Base-by-base conservation (phyloP, 30 jellyfish, hydroid and myxozoan species). In the Aurelia sp. region DNA sequence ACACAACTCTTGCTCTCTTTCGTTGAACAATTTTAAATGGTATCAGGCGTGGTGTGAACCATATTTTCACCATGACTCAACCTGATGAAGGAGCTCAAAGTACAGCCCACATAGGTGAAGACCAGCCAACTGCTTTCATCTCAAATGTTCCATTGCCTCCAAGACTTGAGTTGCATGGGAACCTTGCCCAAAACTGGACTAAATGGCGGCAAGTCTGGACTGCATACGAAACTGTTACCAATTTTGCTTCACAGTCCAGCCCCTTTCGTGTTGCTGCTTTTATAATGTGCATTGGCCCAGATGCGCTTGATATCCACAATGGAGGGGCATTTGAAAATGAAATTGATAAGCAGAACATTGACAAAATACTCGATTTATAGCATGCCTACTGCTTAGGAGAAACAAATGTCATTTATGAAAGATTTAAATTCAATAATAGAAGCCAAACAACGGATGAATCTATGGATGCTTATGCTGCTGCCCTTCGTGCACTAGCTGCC, bases 141-240 rank as follows among this genome's bases (percentile, higher is more conserved):
- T 63, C 74, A 30, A 63, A 63, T 40, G 74, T 63, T 17, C 74
- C 74, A 63, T 40, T 63, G 27, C 74, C 74, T 63, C 74, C 20
- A 63, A 63, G 74, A 63, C 74, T 63, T 18, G 33, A 63, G 3
- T 21, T 63, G 74, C 20, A 30, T 63, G 20, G 74, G 41, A 63
- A 63, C 33, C 27, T 63, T 18, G 74, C 74, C 30, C 41, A 63
- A 21, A 63, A 63, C 74, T 63, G 74, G 74, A 63, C 41, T 1
- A 63, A 63, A 63, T 63, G 74, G 74, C 74, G 74, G 30, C 74
- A 63, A 63, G 27, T 63, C 74, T 63, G 74, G 74, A 63, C 74
- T 12, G 74, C 74, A 30, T 63, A 63, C 30, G 33, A 63, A 63
- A 63, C 74, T 63, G 74, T 63, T 1, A 63, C 20, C 20, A 63